Evolutionary conservation across 1,140 invertebrate genomes (phyloP).

Genomic region (Phthorimaea operculella): DNA sequence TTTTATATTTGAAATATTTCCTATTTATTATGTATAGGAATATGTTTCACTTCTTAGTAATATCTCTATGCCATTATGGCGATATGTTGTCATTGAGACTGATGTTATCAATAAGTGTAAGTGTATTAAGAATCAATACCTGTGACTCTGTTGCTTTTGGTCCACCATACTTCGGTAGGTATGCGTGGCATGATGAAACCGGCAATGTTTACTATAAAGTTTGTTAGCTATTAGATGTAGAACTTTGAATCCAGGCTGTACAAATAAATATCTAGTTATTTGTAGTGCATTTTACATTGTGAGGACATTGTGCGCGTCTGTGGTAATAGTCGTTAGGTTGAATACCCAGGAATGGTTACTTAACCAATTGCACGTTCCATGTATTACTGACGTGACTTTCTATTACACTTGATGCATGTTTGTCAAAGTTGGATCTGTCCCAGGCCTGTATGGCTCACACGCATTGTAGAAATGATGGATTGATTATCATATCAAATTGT

Average conservation of each 20-base stretch:
- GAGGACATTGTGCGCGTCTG: conserved; percentile 48
- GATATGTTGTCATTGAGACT: conserved; percentile 43
- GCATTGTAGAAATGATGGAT: conserved; percentile 11
- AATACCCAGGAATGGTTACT: conserved; percentile 43
- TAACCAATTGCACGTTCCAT: conserved; percentile 37
- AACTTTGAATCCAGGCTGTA: conserved; percentile 61
- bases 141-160: conserved; percentile 10
- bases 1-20: conserved; percentile 23
- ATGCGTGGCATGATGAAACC: conserved; percentile 24
- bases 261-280: conserved; percentile 62
- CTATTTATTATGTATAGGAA: conserved; percentile 27
- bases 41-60: conserved; percentile 32
- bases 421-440: background rate
- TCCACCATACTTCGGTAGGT: conserved; percentile 19
- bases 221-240: conserved; percentile 63
- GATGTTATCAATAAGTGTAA: conserved; percentile 48
- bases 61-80: conserved; percentile 28
- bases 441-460: background rate
- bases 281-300: conserved; percentile 63
- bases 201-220: conserved; percentile 48
- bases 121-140: conserved; percentile 1
- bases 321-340: conserved; percentile 56
- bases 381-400: conserved; percentile 18
- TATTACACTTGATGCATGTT: conserved; percentile 1
- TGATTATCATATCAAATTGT: conserved; percentile 31